These are phyloP conservation scores for Parazoanthus swiftii DNA, from an alignment of 92 coral and sea anemone genomes.

Conservation along the genomic window DNA sequence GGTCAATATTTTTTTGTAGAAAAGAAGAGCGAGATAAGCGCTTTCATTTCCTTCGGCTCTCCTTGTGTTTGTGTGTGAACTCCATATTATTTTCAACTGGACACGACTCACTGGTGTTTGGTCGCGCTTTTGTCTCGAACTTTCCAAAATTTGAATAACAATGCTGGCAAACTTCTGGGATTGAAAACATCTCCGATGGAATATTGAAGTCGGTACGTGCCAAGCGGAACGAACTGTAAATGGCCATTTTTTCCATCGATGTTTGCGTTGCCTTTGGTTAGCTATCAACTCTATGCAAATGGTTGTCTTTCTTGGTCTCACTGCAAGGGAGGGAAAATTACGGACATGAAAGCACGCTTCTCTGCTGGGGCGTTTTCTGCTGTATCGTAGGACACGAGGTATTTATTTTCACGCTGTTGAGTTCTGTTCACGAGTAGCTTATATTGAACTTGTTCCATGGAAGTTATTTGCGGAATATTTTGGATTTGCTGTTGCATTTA, in stretches of 20 bases:
- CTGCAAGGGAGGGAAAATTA: background rate
- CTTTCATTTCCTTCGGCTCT: background rate
- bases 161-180: background rate
- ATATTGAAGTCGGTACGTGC: background rate
- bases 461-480: background rate
- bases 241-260: background rate
- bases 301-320: background rate
- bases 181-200: background rate
- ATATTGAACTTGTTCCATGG: background rate
- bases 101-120: conserved; percentile 22
- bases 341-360: background rate
- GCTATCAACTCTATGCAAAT: background rate
- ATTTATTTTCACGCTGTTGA: background rate
- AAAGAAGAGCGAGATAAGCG: background rate
- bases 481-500: background rate
- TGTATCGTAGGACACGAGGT: conserved; percentile 22
- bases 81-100: background rate
- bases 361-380: conserved; percentile 7
- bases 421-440: background rate
- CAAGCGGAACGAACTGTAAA: background rate
- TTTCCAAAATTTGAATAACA: conserved; percentile 36
- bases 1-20: conserved; percentile 2
- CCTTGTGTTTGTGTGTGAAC: background rate
- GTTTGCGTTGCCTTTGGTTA: background rate
- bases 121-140: conserved; percentile 38